Evolutionary conservation across 2,797 vertebrate species (phyloP).

Genomic region (Melanotaenia parkinsoni): DNA sequence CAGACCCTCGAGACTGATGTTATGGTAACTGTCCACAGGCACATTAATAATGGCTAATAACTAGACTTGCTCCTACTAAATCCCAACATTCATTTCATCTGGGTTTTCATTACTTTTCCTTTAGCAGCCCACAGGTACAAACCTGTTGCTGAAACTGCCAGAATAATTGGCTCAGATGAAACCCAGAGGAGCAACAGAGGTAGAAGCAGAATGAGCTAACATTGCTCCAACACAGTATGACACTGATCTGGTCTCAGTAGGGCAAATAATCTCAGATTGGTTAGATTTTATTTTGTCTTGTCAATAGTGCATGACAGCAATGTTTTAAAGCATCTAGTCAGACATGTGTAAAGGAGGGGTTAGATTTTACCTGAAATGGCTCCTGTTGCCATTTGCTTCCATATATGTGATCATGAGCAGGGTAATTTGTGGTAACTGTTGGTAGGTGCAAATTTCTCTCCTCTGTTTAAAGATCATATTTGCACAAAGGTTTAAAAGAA

Average conservation of each 20-base stretch:
- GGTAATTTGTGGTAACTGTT: not conserved
- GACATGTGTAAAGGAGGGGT: constrained; percentile 10
- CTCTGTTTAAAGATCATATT: not conserved
- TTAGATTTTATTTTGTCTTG: constrained; percentile 2
- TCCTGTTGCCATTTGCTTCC: constrained; percentile 16
- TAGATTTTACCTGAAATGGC: constrained; percentile 8
- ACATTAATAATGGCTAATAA: no score
- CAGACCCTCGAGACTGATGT: no score
- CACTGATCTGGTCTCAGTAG: not conserved
- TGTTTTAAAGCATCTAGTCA: constrained; percentile 22
- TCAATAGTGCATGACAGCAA: constrained; percentile 10
- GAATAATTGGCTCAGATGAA: not conserved
- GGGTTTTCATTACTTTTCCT: not conserved
- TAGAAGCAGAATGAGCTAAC: not conserved
- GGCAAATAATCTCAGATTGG: not conserved
- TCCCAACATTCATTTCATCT: no score
- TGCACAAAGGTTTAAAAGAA: not conserved
- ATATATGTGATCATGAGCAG: not conserved
- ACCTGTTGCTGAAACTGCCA: not conserved
- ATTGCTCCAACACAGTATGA: constrained; percentile 1
- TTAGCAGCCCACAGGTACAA: not conserved
- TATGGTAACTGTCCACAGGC: no score
- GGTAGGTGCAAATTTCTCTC: not conserved
- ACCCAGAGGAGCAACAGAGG: not conserved
- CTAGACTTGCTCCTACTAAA: no score